Evolutionary conservation across 2,888 invertebrate species (phyloP).

Genomic region (Mycogona germanica): DNA sequence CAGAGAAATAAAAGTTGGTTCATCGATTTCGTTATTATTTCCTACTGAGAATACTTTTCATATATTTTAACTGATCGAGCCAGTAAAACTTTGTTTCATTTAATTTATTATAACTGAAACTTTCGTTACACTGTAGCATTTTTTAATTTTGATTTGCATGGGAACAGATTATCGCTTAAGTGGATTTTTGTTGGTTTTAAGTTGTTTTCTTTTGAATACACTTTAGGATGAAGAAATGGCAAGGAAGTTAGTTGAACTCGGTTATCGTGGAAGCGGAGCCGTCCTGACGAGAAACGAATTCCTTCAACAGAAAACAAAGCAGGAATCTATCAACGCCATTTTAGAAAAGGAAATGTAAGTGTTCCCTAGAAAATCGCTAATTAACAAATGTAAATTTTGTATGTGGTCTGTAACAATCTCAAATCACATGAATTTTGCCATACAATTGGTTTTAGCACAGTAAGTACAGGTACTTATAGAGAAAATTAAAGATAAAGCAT

Average conservation of each 20-base stretch:
- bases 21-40: no score
- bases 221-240: constrained; percentile 48
- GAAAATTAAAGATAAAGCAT: no score
- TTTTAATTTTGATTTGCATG: background rate
- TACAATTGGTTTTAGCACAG: no score
- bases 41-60: no score
- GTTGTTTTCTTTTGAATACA: background rate
- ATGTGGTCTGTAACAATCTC: background rate
- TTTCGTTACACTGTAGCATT: background rate
- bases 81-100: no score
- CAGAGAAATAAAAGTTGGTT: no score
- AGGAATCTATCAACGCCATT: background rate
- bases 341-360: background rate
- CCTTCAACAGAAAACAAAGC: background rate
- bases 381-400: background rate
- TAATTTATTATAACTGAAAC: no score
- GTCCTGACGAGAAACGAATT: constrained; percentile 36
- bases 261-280: constrained; percentile 51
- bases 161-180: background rate
- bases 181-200: background rate
- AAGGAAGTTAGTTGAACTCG: constrained; percentile 59
- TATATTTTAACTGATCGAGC: no score
- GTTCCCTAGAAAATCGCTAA: background rate
- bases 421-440: background rate
- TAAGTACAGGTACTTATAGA: no score